phyloP scores from a whole-genome alignment of 2,797 vertebrate species.

The Rhinatrema bivittatum region DNA sequence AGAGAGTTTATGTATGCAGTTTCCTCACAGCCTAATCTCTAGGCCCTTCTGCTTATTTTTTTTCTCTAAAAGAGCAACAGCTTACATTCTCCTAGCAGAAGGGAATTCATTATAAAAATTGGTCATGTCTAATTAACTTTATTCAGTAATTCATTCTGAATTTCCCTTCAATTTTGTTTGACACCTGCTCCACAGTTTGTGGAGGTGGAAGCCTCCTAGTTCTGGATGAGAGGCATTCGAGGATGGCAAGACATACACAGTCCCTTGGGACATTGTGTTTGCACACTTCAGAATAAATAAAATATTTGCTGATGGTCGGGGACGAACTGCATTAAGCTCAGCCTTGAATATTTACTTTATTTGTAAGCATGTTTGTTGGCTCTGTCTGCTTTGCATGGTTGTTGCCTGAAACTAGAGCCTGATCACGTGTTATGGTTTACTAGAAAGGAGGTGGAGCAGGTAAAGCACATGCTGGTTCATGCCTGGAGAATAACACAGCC shows the following conservation, averaged over 20 bases:
- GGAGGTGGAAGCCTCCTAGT: not conserved
- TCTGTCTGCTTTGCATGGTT: no score
- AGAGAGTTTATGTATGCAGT: not conserved
- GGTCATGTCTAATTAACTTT: not conserved
- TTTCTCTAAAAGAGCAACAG: not conserved
- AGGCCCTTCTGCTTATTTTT: not conserved
- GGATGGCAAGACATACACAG: not conserved
- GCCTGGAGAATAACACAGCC: no score
- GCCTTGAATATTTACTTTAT: not conserved
- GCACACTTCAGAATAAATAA: not conserved
- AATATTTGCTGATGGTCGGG: not conserved
- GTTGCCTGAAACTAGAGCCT: no score
- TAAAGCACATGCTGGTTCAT: no score
- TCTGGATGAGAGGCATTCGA: not conserved
- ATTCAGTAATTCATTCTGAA: not conserved
- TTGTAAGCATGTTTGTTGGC: no score
- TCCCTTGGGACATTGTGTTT: not conserved
- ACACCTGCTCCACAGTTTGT: not conserved
- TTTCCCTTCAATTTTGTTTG: not conserved
- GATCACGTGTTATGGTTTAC: no score
- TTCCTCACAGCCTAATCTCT: no score
- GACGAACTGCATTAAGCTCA: rapidly evolving
- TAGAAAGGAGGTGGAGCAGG: no score
- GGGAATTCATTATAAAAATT: not conserved
- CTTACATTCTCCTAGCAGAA: not conserved